These are phyloP conservation scores for Hydra vulgaris DNA, from an alignment of 30 jellyfish, hydroid and myxozoan genomes.

Conservation along the genomic window DNA sequence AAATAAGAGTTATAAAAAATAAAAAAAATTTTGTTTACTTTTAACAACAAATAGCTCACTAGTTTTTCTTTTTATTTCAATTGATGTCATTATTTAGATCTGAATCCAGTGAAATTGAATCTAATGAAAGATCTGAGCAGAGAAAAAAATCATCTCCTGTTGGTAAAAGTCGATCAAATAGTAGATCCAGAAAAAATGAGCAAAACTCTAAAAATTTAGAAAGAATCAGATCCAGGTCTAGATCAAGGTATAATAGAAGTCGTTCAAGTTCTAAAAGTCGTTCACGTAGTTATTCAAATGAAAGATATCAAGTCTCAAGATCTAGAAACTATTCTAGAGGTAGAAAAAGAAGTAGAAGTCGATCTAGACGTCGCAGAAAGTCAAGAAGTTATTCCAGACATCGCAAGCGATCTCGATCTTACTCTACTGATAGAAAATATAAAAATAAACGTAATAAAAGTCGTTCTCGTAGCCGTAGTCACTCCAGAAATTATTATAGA, in stretches of 20 bases:
- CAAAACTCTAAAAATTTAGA: background rate
- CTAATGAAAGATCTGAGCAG: background rate
- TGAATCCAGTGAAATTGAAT: background rate
- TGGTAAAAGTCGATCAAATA: background rate
- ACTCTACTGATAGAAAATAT: background rate
- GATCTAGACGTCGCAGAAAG: background rate
- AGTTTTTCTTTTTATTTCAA: no score
- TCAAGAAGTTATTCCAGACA: background rate
- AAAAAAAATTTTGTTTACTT: no score
- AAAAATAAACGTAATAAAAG: background rate
- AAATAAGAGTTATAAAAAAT: no score
- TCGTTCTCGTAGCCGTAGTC: slow-evolving; percentile 14
- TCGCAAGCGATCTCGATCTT: background rate
- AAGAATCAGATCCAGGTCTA: background rate
- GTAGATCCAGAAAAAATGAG: background rate
- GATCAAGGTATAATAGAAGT: background rate
- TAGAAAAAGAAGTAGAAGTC: slow-evolving; percentile 22
- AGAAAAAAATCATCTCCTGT: background rate
- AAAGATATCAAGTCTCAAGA: background rate
- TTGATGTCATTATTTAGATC: background rate
- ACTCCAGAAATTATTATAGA: background rate
- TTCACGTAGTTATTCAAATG: slow-evolving; percentile 1
- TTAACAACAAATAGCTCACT: no score
- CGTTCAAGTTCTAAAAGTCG: slow-evolving; percentile 11
- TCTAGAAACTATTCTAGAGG: slow-evolving; percentile 25